Percentiles rank a stretch among this genome's conserved stretches.
phyloP scores from a whole-genome alignment of 2,113 vertebrate genomes.

The Esox niger region DNA sequence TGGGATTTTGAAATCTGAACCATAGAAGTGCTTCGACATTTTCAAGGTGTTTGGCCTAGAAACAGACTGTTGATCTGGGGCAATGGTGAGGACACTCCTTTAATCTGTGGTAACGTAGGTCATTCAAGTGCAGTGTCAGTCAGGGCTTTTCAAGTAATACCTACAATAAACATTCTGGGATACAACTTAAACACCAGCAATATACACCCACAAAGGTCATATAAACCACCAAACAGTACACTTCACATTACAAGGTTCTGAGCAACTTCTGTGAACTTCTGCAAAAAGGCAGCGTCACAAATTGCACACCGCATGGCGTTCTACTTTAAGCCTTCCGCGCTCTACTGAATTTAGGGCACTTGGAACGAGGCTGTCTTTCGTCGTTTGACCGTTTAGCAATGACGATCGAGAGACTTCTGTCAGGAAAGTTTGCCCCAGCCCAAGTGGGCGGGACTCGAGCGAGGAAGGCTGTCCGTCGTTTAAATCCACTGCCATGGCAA shows the following conservation, averaged over 20 bases:
- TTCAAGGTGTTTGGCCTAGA: too few relatives aligned
- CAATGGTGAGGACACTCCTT: constrained; percentile 4
- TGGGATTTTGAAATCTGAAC: too few relatives aligned
- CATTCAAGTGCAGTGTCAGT: constrained; percentile 27
- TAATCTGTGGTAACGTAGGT: neutral
- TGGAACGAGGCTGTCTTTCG: constrained; percentile 37
- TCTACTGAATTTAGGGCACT: constrained; percentile 3
- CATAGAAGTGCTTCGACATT: too few relatives aligned
- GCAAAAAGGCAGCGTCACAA: neutral
- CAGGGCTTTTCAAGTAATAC: constrained; percentile 20
- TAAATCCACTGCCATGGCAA: constrained; percentile 16
- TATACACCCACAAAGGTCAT: constrained; percentile 43
- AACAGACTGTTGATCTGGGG: too few relatives aligned
- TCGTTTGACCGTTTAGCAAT: constrained; percentile 22
- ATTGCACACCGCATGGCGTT: neutral
- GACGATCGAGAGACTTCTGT: neutral
- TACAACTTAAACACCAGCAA: neutral
- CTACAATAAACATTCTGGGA: neutral
- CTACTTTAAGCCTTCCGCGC: neutral
- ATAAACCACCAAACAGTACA: constrained; percentile 2
- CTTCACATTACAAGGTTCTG: constrained; percentile 41
- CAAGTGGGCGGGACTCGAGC: constrained; percentile 2
- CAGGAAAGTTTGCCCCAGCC: neutral
- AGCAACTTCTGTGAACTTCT: constrained; percentile 23
- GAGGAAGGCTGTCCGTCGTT: constrained; percentile 18